Evolutionary conservation across 92 coral and sea anemone genomes (phyloP).

Genomic region (Porites rus): DNA sequence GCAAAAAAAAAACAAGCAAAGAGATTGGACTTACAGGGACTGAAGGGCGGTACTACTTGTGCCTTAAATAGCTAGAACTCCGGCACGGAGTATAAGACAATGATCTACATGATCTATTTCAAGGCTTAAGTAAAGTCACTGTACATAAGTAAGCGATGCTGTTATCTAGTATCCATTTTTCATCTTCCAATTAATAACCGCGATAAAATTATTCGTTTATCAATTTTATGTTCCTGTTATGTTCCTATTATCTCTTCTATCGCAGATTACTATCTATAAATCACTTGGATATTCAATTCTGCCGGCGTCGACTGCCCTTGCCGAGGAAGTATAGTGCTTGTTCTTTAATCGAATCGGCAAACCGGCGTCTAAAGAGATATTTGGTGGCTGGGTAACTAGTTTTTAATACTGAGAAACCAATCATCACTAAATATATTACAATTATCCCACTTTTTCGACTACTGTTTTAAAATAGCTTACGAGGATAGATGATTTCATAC

Average conservation of each 20-base stretch:
- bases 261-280: constrained; percentile 6
- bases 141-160: neutral
- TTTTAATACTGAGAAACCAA: neutral
- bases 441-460: neutral
- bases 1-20: neutral
- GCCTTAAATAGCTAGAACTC: too few relatives aligned
- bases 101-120: too few relatives aligned
- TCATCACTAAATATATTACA: neutral
- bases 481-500: too few relatives aligned
- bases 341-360: constrained; percentile 16
- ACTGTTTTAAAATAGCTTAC: too few relatives aligned
- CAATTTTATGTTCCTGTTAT: neutral
- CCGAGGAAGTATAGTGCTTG: constrained; percentile 1
- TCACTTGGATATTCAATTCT: constrained; percentile 42
- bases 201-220: neutral
- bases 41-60: too few relatives aligned
- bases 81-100: too few relatives aligned
- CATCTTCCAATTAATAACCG: neutral
- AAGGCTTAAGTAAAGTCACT: too few relatives aligned
- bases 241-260: neutral
- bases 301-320: constrained; percentile 9
- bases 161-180: neutral
- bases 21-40: too few relatives aligned
- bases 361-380: constrained; percentile 38
- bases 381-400: neutral